These are phyloP conservation scores for Premnoplex brunnescens DNA, from an alignment of 2,797 vertebrate genomes.

Conservation along the genomic window DNA sequence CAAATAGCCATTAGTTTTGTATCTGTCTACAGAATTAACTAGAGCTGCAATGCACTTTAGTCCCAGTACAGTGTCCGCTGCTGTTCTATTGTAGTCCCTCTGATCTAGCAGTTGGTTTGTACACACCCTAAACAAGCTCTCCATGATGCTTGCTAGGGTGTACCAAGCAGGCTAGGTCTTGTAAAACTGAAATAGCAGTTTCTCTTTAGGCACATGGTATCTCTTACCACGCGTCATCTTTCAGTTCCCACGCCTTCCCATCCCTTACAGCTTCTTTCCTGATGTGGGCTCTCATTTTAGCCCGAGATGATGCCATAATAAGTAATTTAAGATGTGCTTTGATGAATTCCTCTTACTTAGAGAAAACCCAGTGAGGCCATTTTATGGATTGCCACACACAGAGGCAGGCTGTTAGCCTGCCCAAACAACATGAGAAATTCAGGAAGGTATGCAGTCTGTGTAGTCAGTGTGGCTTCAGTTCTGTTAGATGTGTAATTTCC, in stretches of 20 bases:
- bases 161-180: neutral
- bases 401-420: neutral
- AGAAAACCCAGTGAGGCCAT: constrained; percentile 25
- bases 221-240: constrained; percentile 18
- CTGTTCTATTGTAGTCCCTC: neutral
- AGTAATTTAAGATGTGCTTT: constrained; percentile 69
- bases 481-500: neutral
- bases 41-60: neutral
- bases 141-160: neutral
- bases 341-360: constrained; percentile 39
- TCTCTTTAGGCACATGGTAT: neutral
- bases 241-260: constrained; percentile 57
- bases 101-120: neutral
- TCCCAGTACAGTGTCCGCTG: neutral
- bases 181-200: neutral
- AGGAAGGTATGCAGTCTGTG: constrained; percentile 6
- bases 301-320: constrained; percentile 53
- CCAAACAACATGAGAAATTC: constrained; percentile 17
- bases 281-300: constrained; percentile 43
- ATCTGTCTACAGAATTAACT: neutral
- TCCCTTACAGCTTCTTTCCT: constrained; percentile 58
- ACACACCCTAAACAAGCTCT: neutral
- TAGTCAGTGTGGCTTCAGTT: neutral
- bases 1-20: neutral
- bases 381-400: constrained; percentile 48